phyloP scores from a whole-genome alignment of 2,797 vertebrate genomes.

The Psittacula derbiana region DNA sequence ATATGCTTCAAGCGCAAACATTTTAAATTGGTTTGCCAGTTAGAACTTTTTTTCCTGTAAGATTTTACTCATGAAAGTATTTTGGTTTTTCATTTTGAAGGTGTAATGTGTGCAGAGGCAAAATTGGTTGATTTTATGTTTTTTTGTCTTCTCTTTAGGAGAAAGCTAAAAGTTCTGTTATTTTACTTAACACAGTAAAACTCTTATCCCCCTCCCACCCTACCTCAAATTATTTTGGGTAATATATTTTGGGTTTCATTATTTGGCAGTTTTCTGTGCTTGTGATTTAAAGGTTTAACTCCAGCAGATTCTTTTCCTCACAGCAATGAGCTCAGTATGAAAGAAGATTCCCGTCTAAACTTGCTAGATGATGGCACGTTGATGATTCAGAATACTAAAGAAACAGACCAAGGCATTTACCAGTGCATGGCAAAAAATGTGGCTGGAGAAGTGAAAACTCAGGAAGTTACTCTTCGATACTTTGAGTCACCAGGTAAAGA shows the following conservation, averaged over 20 bases:
- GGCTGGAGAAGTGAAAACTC: slow-evolving; percentile 95
- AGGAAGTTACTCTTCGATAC: slow-evolving; percentile 93
- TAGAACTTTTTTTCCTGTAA: background rate
- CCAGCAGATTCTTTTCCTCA: slow-evolving; percentile 15
- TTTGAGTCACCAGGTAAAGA: slow-evolving; percentile 91
- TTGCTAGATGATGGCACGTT: slow-evolving; percentile 94
- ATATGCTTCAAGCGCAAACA: background rate
- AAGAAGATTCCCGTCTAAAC: slow-evolving; percentile 92
- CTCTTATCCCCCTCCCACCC: accelerated
- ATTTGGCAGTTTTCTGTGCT: background rate
- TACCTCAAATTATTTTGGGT: background rate
- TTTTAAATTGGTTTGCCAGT: background rate
- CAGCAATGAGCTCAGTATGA: slow-evolving; percentile 97
- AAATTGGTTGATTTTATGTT: background rate
- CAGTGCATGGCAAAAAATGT: slow-evolving; percentile 99
- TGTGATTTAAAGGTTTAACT: background rate
- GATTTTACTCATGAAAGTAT: background rate
- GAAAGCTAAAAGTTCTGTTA: background rate
- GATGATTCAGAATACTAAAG: slow-evolving; percentile 96
- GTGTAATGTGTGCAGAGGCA: background rate
- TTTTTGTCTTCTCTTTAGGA: background rate
- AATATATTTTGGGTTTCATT: background rate
- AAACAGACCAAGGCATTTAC: slow-evolving; percentile 95
- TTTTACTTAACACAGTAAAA: background rate
- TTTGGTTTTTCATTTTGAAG: background rate